Percentiles rank a stretch among this genome's conserved stretches.
phyloP scores from a whole-genome alignment of 2,797 vertebrate genomes.

The Anguilla megastoma region DNA sequence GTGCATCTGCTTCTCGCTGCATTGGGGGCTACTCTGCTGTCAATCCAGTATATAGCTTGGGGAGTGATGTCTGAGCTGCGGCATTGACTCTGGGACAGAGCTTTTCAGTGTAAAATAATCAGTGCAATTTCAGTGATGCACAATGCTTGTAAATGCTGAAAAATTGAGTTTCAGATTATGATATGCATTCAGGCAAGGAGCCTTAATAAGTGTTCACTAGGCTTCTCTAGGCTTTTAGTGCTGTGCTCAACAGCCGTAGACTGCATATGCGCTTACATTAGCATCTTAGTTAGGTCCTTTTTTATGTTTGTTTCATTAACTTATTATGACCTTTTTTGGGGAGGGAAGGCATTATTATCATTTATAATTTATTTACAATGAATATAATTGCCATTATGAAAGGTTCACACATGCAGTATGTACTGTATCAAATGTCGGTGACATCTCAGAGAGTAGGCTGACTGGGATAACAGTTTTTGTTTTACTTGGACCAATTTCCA shows the following conservation, averaged over 20 bases:
- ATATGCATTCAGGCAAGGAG: slow-evolving; percentile 58
- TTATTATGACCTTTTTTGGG: not conserved
- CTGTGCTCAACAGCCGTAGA: not conserved
- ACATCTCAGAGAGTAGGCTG: not conserved
- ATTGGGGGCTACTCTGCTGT: not conserved
- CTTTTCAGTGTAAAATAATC: slow-evolving; percentile 59
- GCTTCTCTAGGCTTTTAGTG: slow-evolving; percentile 52
- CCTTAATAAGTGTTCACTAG: slow-evolving; percentile 67
- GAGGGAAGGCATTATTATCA: not conserved
- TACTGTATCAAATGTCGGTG: not conserved
- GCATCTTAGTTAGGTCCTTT: not conserved
- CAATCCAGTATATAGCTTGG: not conserved
- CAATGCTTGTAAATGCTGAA: slow-evolving; percentile 56
- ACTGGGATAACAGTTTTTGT: too few species aligned
- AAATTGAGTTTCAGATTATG: not conserved
- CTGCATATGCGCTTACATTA: not conserved
- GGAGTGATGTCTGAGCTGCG: not conserved
- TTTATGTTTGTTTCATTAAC: not conserved
- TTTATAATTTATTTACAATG: not conserved
- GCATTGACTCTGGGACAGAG: slow-evolving; percentile 50
- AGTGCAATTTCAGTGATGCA: slow-evolving; percentile 71
- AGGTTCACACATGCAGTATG: not conserved
- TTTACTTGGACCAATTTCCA: too few species aligned
- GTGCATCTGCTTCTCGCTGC: not conserved
- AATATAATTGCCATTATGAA: not conserved